Evolutionary conservation across 2,113 vertebrate genomes (phyloP).

Genomic region (Sula dactylatra): DNA sequence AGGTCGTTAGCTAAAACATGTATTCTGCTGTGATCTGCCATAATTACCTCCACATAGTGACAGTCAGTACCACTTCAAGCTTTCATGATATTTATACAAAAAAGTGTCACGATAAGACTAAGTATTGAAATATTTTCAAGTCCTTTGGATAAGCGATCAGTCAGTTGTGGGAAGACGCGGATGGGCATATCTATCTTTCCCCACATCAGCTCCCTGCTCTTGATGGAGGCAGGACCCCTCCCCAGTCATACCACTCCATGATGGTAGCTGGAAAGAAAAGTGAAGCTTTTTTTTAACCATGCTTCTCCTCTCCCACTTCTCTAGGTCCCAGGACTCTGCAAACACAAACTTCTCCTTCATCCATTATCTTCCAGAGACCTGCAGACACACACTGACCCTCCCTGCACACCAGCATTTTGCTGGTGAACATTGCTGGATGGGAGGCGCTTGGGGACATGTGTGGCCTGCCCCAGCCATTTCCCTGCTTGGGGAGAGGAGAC

Average conservation of each 20-base stretch:
- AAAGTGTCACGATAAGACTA: background rate
- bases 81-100: background rate
- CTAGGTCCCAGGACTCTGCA: background rate
- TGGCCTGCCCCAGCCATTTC: background rate
- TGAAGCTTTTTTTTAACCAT: background rate
- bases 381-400: background rate
- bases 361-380: background rate
- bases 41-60: background rate
- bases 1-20: background rate
- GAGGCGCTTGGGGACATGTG: accelerated
- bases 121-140: background rate
- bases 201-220: background rate
- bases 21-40: background rate
- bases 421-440: background rate
- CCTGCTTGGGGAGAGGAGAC: background rate
- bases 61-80: background rate
- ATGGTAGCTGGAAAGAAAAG: background rate
- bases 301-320: background rate
- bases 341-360: background rate
- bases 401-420: background rate
- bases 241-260: background rate
- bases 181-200: background rate
- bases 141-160: background rate
- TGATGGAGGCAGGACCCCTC: background rate
- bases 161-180: background rate